Base-by-base conservation (phyloP, 2,113 vertebrate genomes). In the Eubucco bourcierii region DNA sequence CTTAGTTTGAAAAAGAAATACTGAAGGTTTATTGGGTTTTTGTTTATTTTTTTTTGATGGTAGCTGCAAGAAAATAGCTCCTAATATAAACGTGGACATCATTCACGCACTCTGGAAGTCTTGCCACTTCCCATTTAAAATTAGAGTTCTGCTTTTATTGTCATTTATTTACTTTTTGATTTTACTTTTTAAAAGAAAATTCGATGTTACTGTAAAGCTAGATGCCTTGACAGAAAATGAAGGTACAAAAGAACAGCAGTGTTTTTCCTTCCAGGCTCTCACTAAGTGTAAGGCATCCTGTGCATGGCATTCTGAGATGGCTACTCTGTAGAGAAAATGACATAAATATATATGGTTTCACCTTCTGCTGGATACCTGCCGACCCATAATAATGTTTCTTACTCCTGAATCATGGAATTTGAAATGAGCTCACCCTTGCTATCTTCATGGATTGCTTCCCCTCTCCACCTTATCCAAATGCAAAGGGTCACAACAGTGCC, bases 401-500 rank as follows among this genome's bases (percentile, higher is more conserved):
- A 5, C n/a, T 72, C 15, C n/a, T 47, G 34, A 20, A 23, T 24
- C 29, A 15, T n/a, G 41, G 21, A 52, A 64, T 46, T 52, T 59
- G 56, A 80, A 80, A 75, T 23, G 13, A 46, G 19, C 15, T 56
- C 15, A 18, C 44, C 29, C 24, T 31, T 12, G 28, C 13, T 37
- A 37, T 8, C 37, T 39, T 24, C 18, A 5, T 19, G 23, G 31
- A 34, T 28, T 24, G 15, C 53, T 77, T 85, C 11, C 17, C 12
- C 6, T 1, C 14, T 3, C 21, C 0, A 0, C 34, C 37, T 64
- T 29, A 8, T 67, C 39, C 23, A 9, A 28, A 16, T 28, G 58
- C 39, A 15, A 44, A 65, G 33, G 23, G 12, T 55, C 17, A 25
- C 25, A 29, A 8, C 19, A 27, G 14, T 53, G 23, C 29, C 37